Percentiles rank a stretch among this genome's conserved stretches.
Conservation (phyloP, 2,797 vertebrate genomes). For the Sus cebifrons region DNA sequence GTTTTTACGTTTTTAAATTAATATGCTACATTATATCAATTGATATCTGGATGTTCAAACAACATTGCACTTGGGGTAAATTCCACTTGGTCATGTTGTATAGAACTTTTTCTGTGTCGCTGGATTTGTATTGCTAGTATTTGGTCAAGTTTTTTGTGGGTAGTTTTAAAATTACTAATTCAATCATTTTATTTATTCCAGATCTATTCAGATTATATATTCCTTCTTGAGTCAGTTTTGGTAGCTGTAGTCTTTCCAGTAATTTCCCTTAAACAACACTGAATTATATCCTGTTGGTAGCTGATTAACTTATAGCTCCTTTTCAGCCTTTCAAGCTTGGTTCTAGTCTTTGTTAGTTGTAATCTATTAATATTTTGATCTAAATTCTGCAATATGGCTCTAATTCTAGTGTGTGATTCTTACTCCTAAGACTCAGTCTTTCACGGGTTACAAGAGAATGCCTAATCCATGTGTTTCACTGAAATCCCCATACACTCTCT, state of each 20-base stretch:
- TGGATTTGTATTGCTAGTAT: not conserved
- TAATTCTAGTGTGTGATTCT: not conserved
- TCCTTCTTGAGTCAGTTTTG: not conserved
- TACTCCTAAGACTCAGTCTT: not conserved
- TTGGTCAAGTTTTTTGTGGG: not conserved
- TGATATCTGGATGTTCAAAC: not conserved
- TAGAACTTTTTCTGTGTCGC: not conserved
- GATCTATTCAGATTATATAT: not conserved
- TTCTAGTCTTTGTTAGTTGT: not conserved
- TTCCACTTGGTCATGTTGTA: not conserved
- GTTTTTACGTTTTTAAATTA: not conserved
- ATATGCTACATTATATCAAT: not conserved
- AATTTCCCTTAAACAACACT: not conserved
- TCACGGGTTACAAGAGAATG: not conserved
- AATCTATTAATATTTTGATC: not conserved
- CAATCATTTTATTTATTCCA: not conserved
- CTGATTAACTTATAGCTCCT: not conserved
- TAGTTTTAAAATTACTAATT: slow-evolving; percentile 1
- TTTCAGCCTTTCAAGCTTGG: not conserved
- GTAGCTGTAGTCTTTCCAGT: not conserved
- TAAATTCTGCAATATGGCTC: not conserved
- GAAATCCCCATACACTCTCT: fast-evolving
- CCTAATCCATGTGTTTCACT: not conserved
- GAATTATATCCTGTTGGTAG: not conserved
- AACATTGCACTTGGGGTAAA: not conserved